Evolutionary conservation across 2,113 vertebrate species (phyloP), one percentile per base, ranked within the genome.

Genomic region (Dermatemys mawii): DNA sequence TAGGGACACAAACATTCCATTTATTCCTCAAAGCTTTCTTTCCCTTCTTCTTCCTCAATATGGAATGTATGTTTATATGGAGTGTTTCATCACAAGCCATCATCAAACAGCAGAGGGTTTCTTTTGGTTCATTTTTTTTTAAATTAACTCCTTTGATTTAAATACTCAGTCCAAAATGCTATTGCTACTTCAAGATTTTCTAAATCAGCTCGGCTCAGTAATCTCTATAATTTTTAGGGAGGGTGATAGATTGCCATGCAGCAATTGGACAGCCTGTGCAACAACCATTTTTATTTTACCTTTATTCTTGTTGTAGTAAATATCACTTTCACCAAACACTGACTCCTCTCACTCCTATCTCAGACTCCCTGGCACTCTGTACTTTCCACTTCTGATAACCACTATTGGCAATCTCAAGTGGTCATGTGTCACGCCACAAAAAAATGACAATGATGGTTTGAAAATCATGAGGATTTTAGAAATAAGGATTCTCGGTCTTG

Each of bases 221-320:
- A 41, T 32, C 16, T 78, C 46, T 35, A 27, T 22, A 70, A 22
- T n/a, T 22, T 70, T 70, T 38, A 38, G 19, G 67, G 32, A n/a
- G 22, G 67, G 67, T 19, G 35, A 70, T 10, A 70, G 19, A 21
- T 21, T 38, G n/a, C 4, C n/a, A 70, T 70, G n/a, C 38, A 38
- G 35, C 5, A 70, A 19, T 70, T 70, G 83, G 26, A 11, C 24
- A 32, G n/a, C 49, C 13, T 92, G 32, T 22, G 12, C 16, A 53
- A 10, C 63, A 84, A 4, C 12, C 6, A 19, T 0, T 0, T 4
- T 2, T 4, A 73, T 55, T 78, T 79, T 75, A 53, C 2, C 63
- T 90, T 76, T 82, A n/a, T 60, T 3, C 17, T 82, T 46, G 26
- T 7, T 46, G 26, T 7, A 87, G 24, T 4, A 50, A 81, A 38